These are phyloP conservation scores for Zaprionus davidi DNA, from an alignment of 1,140 invertebrate species.

Conservation along the genomic window DNA sequence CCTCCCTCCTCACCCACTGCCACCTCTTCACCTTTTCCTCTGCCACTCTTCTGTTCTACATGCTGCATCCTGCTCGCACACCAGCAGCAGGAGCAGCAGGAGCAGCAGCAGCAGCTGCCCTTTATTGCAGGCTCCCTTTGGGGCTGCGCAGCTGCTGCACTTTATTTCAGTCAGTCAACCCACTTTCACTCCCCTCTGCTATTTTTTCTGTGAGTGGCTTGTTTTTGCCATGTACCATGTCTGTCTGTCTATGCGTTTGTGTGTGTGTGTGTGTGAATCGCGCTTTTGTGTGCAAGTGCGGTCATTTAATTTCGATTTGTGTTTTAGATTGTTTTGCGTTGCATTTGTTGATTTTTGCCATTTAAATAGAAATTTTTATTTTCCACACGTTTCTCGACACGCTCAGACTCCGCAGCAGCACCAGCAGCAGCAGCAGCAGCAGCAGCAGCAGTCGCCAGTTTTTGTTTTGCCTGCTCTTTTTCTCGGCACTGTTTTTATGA, in stretches of 20 bases:
- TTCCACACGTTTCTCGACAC: constrained; percentile 74
- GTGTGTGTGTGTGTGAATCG: constrained; percentile 43
- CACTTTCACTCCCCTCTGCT: constrained; percentile 17
- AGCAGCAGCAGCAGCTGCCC: constrained; percentile 24
- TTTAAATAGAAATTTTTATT: constrained; percentile 83
- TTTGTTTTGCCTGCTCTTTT: constrained; percentile 8
- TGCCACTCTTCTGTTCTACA: neutral
- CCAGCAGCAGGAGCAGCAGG: constrained; percentile 5
- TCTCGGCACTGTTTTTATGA: constrained; percentile 60
- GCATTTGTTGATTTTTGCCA: constrained; percentile 83
- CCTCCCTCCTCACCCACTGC: neutral
- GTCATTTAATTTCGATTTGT: constrained; percentile 84
- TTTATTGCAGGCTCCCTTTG: constrained; percentile 32
- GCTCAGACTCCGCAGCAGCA: constrained; percentile 18
- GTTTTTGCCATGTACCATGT: constrained; percentile 72
- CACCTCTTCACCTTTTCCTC: neutral
- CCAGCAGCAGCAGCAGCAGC: constrained; percentile 22
- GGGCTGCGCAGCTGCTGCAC: constrained; percentile 76
- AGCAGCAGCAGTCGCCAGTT: constrained; percentile 59
- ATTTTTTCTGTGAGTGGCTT: constrained; percentile 66
- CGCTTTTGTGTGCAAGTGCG: constrained; percentile 81
- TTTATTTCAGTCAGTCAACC: constrained; percentile 78
- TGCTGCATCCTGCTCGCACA: neutral
- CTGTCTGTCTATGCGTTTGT: constrained; percentile 2
- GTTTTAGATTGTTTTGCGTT: constrained; percentile 83